Base-by-base conservation (phyloP, 2,888 invertebrate species). In the Apamea epomidion region DNA sequence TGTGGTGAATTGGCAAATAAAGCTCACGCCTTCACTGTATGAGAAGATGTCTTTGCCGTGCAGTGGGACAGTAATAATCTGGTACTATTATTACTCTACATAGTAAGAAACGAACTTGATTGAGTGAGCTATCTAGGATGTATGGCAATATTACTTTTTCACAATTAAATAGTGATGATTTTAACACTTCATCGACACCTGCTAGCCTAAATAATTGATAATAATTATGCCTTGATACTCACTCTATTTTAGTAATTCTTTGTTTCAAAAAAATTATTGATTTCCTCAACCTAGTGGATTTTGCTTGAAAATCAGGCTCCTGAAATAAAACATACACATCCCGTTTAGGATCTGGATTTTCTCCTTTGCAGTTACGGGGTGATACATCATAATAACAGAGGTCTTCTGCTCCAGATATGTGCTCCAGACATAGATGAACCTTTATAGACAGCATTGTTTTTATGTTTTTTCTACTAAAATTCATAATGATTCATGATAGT, bases 221-320 rank as follows among this genome's bases (percentile, higher is more conserved):
- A 51, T 32, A 6, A 51, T 32, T 2, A 62, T 78, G 8, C 10
- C 5, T 54, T 37, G 7, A 81, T 74, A 94, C 95, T 95, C 89
- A 96, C 96, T 94, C 90, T 64, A 94, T 93, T 58, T 91, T 88
- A 51, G 94, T 90, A 42, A 92, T 92, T 91, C 94, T 95, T 83
- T 92, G 91, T 87, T 96, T 96, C 5, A 91, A 84, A 62, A 89
- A 85, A 62, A 88, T 68, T 76, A 94, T 82, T 29, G 72, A 74
- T 71, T 67, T 80, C 70, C 87, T 84, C 89, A 92, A 14, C 88
- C 74, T 86, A 8, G 77, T 82, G 67, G 65, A n/a, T 29, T 42
- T 81, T 65, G 51, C 37, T 48, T 83, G 79, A 25, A 64, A 42
- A 32, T 86, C 78, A 37, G 87, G 83, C 54, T 81, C 83, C 93